Evolutionary conservation across 2,797 vertebrate genomes (phyloP).

Genomic region (Helicolenus hilgendorfi): DNA sequence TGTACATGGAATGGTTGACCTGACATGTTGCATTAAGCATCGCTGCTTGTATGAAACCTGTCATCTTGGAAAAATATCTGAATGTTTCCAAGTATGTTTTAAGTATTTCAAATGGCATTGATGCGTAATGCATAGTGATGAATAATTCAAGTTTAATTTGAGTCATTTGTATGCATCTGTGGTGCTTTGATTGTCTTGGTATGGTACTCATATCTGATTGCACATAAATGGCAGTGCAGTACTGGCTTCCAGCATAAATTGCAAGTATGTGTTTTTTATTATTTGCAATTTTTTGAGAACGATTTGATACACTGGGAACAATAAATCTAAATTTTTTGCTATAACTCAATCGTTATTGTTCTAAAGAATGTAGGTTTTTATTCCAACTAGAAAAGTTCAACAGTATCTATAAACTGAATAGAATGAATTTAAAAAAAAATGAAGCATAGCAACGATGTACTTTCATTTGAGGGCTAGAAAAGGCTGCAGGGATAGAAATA

Average conservation of each 20-base stretch:
- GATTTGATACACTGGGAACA: slow-evolving; percentile 62
- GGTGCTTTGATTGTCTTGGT: slow-evolving; percentile 39
- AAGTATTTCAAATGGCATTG: slow-evolving; percentile 20
- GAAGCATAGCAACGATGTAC: neutral
- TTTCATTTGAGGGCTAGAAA: slow-evolving; percentile 29
- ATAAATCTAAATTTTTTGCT: slow-evolving; percentile 57
- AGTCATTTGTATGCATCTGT: slow-evolving; percentile 26
- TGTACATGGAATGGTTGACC: slow-evolving; percentile 48
- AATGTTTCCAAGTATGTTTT: slow-evolving; percentile 11
- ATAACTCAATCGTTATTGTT: slow-evolving; percentile 49
- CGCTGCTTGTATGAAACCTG: slow-evolving; percentile 12
- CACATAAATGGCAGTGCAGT: slow-evolving; percentile 23
- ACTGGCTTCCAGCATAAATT: slow-evolving; percentile 21
- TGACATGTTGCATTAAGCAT: slow-evolving; percentile 37
- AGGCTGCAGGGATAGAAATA: slow-evolving; percentile 20
- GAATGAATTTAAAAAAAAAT: slow-evolving; percentile 9
- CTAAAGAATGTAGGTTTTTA: slow-evolving; percentile 27
- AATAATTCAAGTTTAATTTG: slow-evolving; percentile 46
- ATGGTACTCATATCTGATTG: slow-evolving; percentile 50
- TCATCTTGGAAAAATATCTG: slow-evolving; percentile 22
- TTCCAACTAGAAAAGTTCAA: slow-evolving; percentile 37
- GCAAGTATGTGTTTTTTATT: slow-evolving; percentile 32
- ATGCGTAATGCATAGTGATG: slow-evolving; percentile 27
- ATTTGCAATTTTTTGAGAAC: slow-evolving; percentile 51
- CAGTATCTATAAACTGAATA: slow-evolving; percentile 44